Evolutionary conservation across 2,888 invertebrate genomes (phyloP).

Genomic region (Drosophila flavopinicola): DNA sequence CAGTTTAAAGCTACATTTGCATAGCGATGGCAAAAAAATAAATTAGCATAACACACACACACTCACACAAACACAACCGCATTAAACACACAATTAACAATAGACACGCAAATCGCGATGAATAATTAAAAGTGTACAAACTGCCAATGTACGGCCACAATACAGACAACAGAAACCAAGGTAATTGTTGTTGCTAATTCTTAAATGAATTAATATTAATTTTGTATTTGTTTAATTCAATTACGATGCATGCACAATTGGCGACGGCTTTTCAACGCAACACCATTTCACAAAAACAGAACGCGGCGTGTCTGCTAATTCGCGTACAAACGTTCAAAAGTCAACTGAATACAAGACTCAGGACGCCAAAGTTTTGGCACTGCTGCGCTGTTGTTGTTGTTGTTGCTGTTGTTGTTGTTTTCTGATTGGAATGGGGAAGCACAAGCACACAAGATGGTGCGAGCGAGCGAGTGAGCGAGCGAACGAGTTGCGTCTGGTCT

Average conservation of each 20-base stretch:
- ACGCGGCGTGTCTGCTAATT: constrained; percentile 50
- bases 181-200: constrained; percentile 1
- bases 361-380: constrained; percentile 33
- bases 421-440: constrained; percentile 71
- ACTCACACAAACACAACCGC: too few species aligned
- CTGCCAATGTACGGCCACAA: constrained; percentile 10
- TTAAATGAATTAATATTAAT: too few species aligned
- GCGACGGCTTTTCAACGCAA: constrained; percentile 66
- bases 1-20: constrained; percentile 47
- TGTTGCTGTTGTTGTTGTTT: constrained; percentile 35
- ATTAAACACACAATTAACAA: constrained; percentile 45
- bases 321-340: constrained; percentile 62
- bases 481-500: constrained; percentile 48
- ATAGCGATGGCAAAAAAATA: constrained; percentile 56
- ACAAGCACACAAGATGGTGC: constrained; percentile 32
- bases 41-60: constrained; percentile 52
- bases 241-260: constrained; percentile 36
- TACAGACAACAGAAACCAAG: constrained; percentile 1
- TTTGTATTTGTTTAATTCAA: constrained; percentile 1
- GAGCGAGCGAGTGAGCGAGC: constrained; percentile 31
- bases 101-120: constrained; percentile 29
- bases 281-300: constrained; percentile 23
- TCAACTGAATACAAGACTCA: constrained; percentile 59
- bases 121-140: constrained; percentile 32
- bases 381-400: constrained; percentile 17